Evolutionary conservation across 2,113 vertebrate genomes (phyloP).

Genomic region (Gallinago media): DNA sequence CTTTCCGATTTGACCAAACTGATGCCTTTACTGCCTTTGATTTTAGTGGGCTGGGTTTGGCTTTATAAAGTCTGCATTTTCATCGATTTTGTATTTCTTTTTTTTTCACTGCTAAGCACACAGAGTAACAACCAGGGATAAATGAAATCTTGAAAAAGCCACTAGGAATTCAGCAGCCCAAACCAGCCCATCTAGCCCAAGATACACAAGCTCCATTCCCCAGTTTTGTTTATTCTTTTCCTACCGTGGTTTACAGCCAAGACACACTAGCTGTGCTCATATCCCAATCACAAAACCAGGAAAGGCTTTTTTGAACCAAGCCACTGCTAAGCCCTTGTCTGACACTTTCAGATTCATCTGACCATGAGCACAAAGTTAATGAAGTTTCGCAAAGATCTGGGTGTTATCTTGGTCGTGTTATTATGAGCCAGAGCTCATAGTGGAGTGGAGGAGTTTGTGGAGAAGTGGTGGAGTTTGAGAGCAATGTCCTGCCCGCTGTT

Average conservation of each 20-base stretch:
- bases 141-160: conserved; percentile 76
- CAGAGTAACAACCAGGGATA: conserved; percentile 67
- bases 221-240: conserved; percentile 18
- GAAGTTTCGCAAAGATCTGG: background rate
- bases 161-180: conserved; percentile 62
- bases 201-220: conserved; percentile 24
- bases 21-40: conserved; percentile 63
- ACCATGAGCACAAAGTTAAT: background rate
- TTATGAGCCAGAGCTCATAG: too few species aligned
- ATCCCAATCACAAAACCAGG: conserved; percentile 37
- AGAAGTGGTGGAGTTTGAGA: background rate
- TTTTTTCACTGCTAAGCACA: conserved; percentile 63
- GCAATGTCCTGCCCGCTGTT: background rate
- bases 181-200: conserved; percentile 50
- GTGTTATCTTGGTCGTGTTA: background rate
- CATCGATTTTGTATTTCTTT: conserved; percentile 55
- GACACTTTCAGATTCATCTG: background rate
- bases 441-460: too few species aligned
- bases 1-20: conserved; percentile 43
- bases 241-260: conserved; percentile 45
- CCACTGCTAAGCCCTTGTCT: background rate
- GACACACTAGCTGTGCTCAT: conserved; percentile 41
- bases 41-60: conserved; percentile 31
- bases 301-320: background rate
- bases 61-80: conserved; percentile 45